Evolutionary conservation across 2,797 vertebrate genomes (phyloP).

Genomic region (Ctenopoma multispine): DNA sequence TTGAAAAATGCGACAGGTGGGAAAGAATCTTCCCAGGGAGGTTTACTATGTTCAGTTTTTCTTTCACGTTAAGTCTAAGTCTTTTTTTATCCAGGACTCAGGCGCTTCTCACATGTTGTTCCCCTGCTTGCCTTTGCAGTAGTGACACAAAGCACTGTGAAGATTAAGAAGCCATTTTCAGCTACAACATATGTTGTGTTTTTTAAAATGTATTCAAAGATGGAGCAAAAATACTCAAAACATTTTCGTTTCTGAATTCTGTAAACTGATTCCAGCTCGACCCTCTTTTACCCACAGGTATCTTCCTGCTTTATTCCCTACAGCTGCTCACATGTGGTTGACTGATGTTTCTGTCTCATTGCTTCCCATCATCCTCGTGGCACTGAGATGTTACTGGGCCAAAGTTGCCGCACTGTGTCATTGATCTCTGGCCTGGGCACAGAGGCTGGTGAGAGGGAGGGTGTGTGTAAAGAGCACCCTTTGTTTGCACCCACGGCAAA

Average conservation of each 20-base stretch:
- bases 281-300: conserved; percentile 9
- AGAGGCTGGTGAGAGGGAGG: conserved; percentile 37
- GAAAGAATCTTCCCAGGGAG: background rate
- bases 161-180: too few species aligned
- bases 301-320: background rate
- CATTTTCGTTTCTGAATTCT: too few species aligned
- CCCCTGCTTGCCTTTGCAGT: background rate
- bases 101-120: background rate
- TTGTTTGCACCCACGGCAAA: conserved; percentile 82
- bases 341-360: conserved; percentile 49
- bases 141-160: too few species aligned
- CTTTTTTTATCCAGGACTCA: background rate
- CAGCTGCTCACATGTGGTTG: conserved; percentile 61
- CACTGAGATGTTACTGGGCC: conserved; percentile 26
- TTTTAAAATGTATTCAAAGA: too few species aligned
- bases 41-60: background rate
- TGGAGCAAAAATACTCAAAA: too few species aligned
- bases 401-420: conserved; percentile 42
- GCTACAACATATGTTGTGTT: too few species aligned
- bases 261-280: background rate
- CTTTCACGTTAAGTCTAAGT: too few species aligned
- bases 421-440: conserved; percentile 40
- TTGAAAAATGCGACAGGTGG: conserved; percentile 17
- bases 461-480: conserved; percentile 66
- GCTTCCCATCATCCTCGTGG: conserved; percentile 59